Percentiles rank a stretch among this genome's conserved stretches.
phyloP scores from a whole-genome alignment of 2,888 invertebrate species.

The Trachelus stipa region DNA sequence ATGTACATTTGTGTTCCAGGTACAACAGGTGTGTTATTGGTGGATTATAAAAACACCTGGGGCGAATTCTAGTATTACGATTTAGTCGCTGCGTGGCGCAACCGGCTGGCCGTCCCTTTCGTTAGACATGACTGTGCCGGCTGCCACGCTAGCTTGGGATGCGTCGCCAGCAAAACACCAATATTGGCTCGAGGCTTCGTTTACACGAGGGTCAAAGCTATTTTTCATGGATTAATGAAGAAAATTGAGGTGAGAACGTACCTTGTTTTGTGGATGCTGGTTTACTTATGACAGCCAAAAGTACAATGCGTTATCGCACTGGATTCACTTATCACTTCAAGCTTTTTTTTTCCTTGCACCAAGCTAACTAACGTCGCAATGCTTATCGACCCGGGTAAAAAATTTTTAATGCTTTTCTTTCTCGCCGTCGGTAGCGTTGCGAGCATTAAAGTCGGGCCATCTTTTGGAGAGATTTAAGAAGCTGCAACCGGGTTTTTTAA shows the following conservation, averaged over 20 bases:
- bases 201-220: no score
- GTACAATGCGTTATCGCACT: not conserved
- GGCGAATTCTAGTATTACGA: no score
- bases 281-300: not conserved
- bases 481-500: no score
- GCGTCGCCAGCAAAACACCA: no score
- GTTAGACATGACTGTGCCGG: no score
- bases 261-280: not conserved
- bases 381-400: constrained; percentile 1
- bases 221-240: constrained; percentile 10
- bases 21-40: no score
- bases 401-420: not conserved
- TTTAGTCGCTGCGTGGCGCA: no score
- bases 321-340: not conserved
- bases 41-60: no score
- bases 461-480: not conserved
- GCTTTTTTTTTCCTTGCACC: not conserved
- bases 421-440: not conserved
- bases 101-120: no score
- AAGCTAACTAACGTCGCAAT: not conserved
- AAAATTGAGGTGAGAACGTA: constrained; percentile 13
- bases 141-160: no score
- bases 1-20: no score
- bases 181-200: no score
- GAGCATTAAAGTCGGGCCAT: not conserved